Conservation (phyloP, 2,113 vertebrate species). For the Pedetes capensis region DNA sequence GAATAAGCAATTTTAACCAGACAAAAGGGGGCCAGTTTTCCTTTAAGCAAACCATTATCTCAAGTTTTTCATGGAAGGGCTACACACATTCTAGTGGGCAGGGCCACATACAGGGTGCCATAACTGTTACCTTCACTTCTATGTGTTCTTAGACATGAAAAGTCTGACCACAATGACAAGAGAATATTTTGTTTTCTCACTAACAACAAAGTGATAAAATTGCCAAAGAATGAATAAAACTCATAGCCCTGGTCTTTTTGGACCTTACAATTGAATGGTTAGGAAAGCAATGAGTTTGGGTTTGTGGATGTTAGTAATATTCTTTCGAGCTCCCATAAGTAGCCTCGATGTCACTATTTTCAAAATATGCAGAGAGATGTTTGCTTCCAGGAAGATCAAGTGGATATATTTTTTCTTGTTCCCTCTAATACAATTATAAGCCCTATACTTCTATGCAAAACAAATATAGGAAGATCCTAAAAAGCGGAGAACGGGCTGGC, state of each 20-base stretch:
- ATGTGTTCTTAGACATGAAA: not conserved
- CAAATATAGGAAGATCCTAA: not conserved
- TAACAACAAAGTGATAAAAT: not conserved
- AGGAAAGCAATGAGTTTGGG: not conserved
- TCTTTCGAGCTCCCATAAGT: not conserved
- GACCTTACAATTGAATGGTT: not conserved
- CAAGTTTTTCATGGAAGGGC: not conserved
- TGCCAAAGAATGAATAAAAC: not conserved
- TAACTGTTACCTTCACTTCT: not conserved
- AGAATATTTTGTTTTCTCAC: not conserved
- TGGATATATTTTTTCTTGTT: not conserved
- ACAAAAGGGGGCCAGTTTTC: not conserved
- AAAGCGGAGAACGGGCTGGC: not conserved
- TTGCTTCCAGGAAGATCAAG: not conserved
- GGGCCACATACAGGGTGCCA: not conserved
- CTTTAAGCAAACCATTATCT: not conserved
- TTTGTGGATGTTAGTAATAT: not conserved
- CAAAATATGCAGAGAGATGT: not conserved
- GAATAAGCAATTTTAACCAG: conserved; percentile 51
- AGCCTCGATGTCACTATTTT: not conserved
- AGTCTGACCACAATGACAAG: not conserved
- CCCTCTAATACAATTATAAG: not conserved
- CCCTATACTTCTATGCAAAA: not conserved
- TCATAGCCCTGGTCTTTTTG: not conserved
- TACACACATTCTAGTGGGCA: not conserved